Conservation (phyloP, 2,113 vertebrate genomes). For the Holacanthus passer region DNA sequence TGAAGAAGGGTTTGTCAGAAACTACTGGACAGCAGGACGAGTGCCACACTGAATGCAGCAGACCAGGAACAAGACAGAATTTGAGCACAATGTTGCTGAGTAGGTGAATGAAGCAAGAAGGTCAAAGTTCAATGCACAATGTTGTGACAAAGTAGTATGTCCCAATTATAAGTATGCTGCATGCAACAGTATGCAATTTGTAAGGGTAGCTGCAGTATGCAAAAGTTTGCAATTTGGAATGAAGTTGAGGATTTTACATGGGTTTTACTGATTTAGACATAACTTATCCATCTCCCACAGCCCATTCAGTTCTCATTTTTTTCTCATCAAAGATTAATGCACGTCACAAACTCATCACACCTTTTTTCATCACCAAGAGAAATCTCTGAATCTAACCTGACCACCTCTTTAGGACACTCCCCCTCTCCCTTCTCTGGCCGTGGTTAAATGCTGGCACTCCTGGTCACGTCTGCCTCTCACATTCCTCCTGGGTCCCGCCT, state of each 20-base stretch:
- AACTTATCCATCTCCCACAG: no score
- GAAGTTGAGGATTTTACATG: no score
- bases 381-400: slow-evolving; percentile 7
- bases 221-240: no score
- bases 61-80: neutral
- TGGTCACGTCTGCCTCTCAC: slow-evolving; percentile 66
- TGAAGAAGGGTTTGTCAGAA: slow-evolving; percentile 7
- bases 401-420: neutral
- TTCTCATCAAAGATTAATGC: neutral
- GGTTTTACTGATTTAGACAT: no score
- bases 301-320: neutral
- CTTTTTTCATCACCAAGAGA: slow-evolving; percentile 4
- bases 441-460: slow-evolving; percentile 50
- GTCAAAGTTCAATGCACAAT: no score
- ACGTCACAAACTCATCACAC: neutral
- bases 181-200: no score
- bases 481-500: slow-evolving; percentile 65
- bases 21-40: slow-evolving; percentile 8
- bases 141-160: no score
- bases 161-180: no score
- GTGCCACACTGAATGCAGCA: neutral
- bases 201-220: no score
- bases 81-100: neutral
- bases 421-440: slow-evolving; percentile 28
- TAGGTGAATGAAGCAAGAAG: no score